These are phyloP conservation scores for Sclerurus mexicanus DNA, from an alignment of 2,113 vertebrate species.

Conservation along the genomic window DNA sequence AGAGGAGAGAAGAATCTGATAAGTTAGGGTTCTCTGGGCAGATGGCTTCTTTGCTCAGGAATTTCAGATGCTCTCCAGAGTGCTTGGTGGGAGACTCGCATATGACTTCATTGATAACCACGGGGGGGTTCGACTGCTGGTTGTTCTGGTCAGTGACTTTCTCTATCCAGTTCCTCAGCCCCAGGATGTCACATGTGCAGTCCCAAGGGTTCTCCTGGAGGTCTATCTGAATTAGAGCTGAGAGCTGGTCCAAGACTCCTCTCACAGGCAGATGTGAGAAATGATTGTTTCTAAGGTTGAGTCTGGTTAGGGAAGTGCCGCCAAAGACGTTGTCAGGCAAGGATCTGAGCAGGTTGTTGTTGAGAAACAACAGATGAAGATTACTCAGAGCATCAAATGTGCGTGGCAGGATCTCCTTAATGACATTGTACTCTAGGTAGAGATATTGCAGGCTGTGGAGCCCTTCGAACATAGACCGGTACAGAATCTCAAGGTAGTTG, in stretches of 20 bases:
- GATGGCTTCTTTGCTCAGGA: conserved; percentile 91
- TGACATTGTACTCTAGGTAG: conserved; percentile 98
- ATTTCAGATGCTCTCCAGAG: conserved; percentile 89
- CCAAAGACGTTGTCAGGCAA: conserved; percentile 90
- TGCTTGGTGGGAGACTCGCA: conserved; percentile 94
- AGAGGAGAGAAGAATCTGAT: conserved; percentile 77
- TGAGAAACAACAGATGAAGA: conserved; percentile 93
- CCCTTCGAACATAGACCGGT: conserved; percentile 87
- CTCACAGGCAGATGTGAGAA: conserved; percentile 91
- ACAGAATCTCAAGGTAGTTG: conserved; percentile 94
- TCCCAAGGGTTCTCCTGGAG: conserved; percentile 99
- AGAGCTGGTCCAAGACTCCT: conserved; percentile 96
- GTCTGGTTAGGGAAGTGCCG: conserved; percentile 91
- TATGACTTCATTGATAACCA: conserved; percentile 95
- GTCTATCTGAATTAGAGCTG: conserved; percentile 96
- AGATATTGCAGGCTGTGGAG: conserved; percentile 95
- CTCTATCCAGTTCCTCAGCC: conserved; percentile 96
- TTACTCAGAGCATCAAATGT: conserved; percentile 91
- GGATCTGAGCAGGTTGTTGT: conserved; percentile 93
- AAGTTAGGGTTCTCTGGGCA: conserved; percentile 86
- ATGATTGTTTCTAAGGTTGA: conserved; percentile 96
- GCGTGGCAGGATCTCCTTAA: conserved; percentile 91
- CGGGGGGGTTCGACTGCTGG: conserved; percentile 82
- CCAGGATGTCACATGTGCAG: conserved; percentile 93
- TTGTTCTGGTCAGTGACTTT: conserved; percentile 62